Conservation (phyloP, 1,140 invertebrate genomes). For the Pogonognathellus flavescens region DNA sequence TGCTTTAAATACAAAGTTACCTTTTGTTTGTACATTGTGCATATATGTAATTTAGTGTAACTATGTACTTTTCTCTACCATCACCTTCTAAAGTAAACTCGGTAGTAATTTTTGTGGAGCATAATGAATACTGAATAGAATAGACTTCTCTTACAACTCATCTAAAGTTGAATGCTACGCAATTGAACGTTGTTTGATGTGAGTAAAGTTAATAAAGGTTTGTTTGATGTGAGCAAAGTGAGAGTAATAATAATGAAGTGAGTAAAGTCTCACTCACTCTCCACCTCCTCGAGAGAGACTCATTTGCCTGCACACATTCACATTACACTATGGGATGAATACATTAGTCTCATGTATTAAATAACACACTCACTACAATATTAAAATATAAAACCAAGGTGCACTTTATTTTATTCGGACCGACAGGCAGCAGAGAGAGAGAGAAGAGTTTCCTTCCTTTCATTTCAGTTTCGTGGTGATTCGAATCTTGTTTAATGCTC, state of each 20-base stretch:
- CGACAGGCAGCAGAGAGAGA: not conserved
- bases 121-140: too few relatives aligned
- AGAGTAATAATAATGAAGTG: conserved; percentile 22
- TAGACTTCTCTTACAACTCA: too few relatives aligned
- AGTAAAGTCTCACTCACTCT: conserved; percentile 5
- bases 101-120: too few relatives aligned
- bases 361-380: not conserved
- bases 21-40: too few relatives aligned
- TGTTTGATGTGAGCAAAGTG: not conserved
- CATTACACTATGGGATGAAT: not conserved
- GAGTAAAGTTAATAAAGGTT: too few relatives aligned
- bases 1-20: too few relatives aligned
- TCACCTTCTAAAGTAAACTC: too few relatives aligned
- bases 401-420: not conserved
- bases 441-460: conserved; percentile 9
- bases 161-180: too few relatives aligned
- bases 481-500: conserved; percentile 11
- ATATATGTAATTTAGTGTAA: too few relatives aligned
- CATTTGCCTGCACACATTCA: not conserved
- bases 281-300: not conserved
- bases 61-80: too few relatives aligned
- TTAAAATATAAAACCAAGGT: not conserved
- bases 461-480: not conserved
- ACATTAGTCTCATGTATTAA: not conserved
- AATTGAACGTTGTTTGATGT: too few relatives aligned